Evolutionary conservation across 2,797 vertebrate species (phyloP), one percentile per base, ranked within the genome.

Genomic region (Poliocrania exsul): DNA sequence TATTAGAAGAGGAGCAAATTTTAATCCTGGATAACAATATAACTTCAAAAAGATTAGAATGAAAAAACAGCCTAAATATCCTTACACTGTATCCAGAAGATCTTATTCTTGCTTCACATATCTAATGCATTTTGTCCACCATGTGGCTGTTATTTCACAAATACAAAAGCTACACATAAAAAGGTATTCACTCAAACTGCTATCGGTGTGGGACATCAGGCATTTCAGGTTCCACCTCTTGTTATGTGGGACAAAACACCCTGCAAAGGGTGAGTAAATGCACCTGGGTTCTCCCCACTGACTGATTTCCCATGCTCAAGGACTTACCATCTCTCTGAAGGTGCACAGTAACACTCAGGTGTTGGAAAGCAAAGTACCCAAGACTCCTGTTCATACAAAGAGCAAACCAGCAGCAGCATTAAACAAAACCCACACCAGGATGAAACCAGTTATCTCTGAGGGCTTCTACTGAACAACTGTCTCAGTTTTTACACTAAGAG

Each of bases 111-210:
- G 35, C 6, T 47, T 85, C 25, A 17, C 7, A 2, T 4, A 57
- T 6, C 31, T 15, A 40, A 37, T 9, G 10, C 5, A 24, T 77
- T 72, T 53, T 73, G 14, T 53, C 25, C 10, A 31, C 54, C 51
- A 26, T 0, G 0, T 9, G 60, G 6, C 51, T 72, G 38, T 31
- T 28, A 58, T 46, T 67, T 79, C 73, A 75, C 5, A 13, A 24
- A 31, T 6, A 82, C 16, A 46, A 74, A 74, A 64, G 1, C 16
- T 23, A 7, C 18, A 13, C 46, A 17, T 17, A 38, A 51, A 67
- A 73, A 25, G 29, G 15, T 31, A 23, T 13, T 69, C 3, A 33
- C 33, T 28, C 5, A 7, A 65, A 20, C 35, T 64, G 16, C 57
- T 38, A 26, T 7, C 42, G 18, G 6, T 11, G 4, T n/a, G 4